phyloP scores from a whole-genome alignment of 2,888 invertebrate genomes.

The Nesidiocoris tenuis region DNA sequence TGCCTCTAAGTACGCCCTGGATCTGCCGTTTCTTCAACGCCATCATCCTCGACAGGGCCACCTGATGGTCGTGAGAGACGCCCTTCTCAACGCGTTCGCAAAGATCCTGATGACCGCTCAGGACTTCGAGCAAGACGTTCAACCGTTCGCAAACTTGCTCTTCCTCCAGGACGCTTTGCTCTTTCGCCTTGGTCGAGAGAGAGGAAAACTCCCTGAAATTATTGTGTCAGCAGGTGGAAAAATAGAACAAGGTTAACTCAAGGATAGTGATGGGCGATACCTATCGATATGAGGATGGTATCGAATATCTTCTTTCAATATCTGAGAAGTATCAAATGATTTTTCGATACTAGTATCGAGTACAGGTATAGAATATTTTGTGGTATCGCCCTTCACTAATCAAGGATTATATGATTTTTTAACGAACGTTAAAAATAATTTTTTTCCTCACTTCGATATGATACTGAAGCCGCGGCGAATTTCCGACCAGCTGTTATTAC shows the following conservation, averaged over 20 bases:
- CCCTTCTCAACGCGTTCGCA: conserved; percentile 65
- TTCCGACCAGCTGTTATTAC: conserved; percentile 51
- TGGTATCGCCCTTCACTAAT: too few relatives aligned
- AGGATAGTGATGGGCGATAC: too few relatives aligned
- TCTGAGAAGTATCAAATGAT: too few relatives aligned
- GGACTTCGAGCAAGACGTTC: conserved; percentile 59
- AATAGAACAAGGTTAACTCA: too few relatives aligned
- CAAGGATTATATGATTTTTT: too few relatives aligned
- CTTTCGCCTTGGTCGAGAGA: conserved; percentile 58
- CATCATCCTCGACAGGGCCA: conserved; percentile 63
- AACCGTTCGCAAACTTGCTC: conserved; percentile 61
- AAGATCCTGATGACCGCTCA: conserved; percentile 60
- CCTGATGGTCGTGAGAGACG: conserved; percentile 63
- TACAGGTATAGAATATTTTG: too few relatives aligned
- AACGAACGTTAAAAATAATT: too few relatives aligned
- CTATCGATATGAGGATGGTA: too few relatives aligned
- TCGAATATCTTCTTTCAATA: too few relatives aligned
- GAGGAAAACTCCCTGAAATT: conserved; percentile 53
- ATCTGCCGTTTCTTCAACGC: conserved; percentile 64
- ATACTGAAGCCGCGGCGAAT: conserved; percentile 60
- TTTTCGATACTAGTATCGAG: too few relatives aligned
- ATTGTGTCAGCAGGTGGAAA: too few relatives aligned
- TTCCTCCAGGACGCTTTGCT: conserved; percentile 60
- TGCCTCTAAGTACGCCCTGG: conserved; percentile 63
- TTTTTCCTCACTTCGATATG: conserved; percentile 56